Percentiles rank a stretch among this genome's conserved stretches.
These are phyloP conservation scores for Erebia aethiops DNA, from an alignment of 2,888 invertebrate genomes.

Conservation along the genomic window DNA sequence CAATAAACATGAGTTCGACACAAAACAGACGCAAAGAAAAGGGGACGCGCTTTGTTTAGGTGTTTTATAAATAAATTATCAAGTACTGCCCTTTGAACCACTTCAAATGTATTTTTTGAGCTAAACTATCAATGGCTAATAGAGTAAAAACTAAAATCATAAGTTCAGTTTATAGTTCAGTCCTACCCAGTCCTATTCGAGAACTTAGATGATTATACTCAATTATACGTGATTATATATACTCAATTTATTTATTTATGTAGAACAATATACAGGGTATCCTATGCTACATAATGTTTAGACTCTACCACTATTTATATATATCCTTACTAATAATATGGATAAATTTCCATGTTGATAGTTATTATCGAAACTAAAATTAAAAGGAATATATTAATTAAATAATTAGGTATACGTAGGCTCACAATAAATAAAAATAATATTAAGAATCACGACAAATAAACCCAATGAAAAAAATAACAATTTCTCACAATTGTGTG, in stretches of 20 bases:
- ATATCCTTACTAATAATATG: not conserved
- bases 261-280: too few relatives aligned
- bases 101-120: slow-evolving; percentile 44
- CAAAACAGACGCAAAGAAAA: slow-evolving; percentile 69
- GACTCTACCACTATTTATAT: too few relatives aligned
- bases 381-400: too few relatives aligned
- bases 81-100: slow-evolving; percentile 58
- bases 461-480: not conserved
- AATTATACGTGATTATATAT: too few relatives aligned
- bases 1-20: slow-evolving; percentile 74
- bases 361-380: not conserved
- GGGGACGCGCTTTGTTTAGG: slow-evolving; percentile 68
- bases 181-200: too few relatives aligned
- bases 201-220: too few relatives aligned
- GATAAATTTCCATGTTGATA: not conserved
- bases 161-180: not conserved
- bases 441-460: not conserved
- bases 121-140: slow-evolving; percentile 1
- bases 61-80: slow-evolving; percentile 66
- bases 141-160: not conserved
- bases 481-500: not conserved
- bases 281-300: too few relatives aligned
- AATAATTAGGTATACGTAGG: not conserved
- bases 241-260: too few relatives aligned
- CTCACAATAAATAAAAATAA: not conserved